Base-by-base conservation (phyloP, 2,888 invertebrate species). In the Arge pagana region DNA sequence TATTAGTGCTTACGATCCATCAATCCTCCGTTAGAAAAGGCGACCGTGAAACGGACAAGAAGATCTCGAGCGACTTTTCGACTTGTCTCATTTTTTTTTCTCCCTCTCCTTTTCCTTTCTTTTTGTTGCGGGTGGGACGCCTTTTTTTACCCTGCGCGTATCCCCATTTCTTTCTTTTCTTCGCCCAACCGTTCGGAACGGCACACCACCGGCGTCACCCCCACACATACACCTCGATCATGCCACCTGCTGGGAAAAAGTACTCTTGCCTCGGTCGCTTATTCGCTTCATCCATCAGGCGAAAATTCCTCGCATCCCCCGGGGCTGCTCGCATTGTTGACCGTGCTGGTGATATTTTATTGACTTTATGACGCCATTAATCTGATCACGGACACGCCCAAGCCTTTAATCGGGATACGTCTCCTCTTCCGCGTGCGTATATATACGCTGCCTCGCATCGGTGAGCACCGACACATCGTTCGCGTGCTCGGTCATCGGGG, bases 341-440 rank as follows among this genome's bases (percentile, higher is more conserved):
- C 53, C 52, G 54, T 53, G 54, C 21, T 8, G 66, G 72, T 68
- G 71, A 75, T 76, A 75, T 76, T 75, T 76, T 76, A 75, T 76
- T 75, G 66, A 70, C 68, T 75, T 75, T 75, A 75, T 74, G 75
- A 71, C 70, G 72, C 73, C 75, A 76, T 75, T 75, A 74, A 75
- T 75, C 73, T 74, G 72, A 71, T 74, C 72, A 63, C 64, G 54
- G 62, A 65, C 62, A 70, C 70, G 67, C 72, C 72, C 68, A 69
- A 68, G 57, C 60, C 60, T 66, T 70, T 67, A 68, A 71, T 74
- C 68, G 70, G 68, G 37, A 13, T 31, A 13, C 31, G 31, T 11
- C 31, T n/a, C 11, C n/a, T n/a, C n/a, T n/a, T n/a, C n/a, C n/a
- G n/a, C n/a, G n/a, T n/a, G n/a, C n/a, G n/a, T n/a, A n/a, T n/a